These are phyloP conservation scores for Andinoacara biseriatus DNA, from an alignment of 2,113 vertebrate genomes.

Conservation along the genomic window DNA sequence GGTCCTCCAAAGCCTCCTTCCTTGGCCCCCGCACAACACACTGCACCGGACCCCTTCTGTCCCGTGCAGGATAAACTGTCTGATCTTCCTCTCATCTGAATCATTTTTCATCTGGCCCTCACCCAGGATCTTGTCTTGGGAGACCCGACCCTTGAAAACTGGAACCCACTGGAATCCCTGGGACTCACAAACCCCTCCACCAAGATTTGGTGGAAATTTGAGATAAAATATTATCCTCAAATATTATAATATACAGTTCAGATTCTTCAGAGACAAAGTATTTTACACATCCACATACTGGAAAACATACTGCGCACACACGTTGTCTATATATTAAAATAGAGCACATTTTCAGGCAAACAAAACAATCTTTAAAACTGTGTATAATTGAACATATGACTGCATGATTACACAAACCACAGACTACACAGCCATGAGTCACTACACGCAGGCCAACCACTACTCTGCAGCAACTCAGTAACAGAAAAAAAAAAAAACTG, in stretches of 20 bases:
- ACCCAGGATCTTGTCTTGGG: no score
- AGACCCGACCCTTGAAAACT: no score
- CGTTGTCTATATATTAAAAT: not conserved
- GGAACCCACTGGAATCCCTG: no score
- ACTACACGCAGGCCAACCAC: not conserved
- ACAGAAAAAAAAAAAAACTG: not conserved
- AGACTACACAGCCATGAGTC: not conserved
- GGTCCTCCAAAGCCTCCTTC: no score
- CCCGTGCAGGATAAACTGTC: no score
- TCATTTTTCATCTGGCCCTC: no score
- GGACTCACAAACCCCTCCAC: no score
- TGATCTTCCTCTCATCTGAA: no score
- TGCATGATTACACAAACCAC: not conserved
- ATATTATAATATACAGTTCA: not conserved
- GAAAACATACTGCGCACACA: not conserved
- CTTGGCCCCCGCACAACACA: no score
- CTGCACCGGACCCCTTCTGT: no score
- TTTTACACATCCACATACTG: not conserved
- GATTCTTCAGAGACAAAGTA: not conserved
- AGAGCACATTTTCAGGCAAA: not conserved
- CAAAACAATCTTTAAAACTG: not conserved
- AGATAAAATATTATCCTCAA: no score
- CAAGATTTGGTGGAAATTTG: no score
- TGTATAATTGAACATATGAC: not conserved
- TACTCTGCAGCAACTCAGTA: not conserved